Evolutionary conservation across 1,140 invertebrate genomes (phyloP).

Genomic region (Euwallacea fornicatus): DNA sequence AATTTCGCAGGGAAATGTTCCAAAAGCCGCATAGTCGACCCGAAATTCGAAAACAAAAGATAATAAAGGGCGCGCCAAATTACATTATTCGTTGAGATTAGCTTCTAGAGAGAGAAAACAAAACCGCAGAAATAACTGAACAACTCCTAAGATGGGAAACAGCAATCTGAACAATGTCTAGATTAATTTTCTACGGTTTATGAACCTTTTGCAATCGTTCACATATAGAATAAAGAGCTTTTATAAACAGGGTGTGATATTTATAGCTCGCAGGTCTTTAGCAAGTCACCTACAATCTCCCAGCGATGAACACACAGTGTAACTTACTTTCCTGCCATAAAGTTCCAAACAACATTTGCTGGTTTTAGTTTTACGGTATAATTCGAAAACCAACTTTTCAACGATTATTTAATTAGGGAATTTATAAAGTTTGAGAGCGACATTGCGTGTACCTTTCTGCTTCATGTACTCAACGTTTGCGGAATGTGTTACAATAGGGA

Average conservation of each 20-base stretch:
- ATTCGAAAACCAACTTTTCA: slow-evolving; percentile 13
- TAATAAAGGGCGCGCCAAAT: slow-evolving; percentile 20
- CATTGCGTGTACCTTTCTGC: slow-evolving; percentile 16
- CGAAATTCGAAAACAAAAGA: slow-evolving; percentile 19
- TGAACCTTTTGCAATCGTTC: slow-evolving; percentile 7
- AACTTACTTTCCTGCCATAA: neutral
- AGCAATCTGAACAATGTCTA: slow-evolving; percentile 19
- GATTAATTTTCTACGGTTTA: slow-evolving; percentile 20
- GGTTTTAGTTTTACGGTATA: slow-evolving; percentile 16
- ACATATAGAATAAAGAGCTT: slow-evolving; percentile 8
- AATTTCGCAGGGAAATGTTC: neutral
- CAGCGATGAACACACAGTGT: neutral
- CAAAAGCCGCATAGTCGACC: slow-evolving; percentile 7
- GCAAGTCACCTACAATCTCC: neutral
- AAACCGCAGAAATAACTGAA: slow-evolving; percentile 16
- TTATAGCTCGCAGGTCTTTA: neutral
- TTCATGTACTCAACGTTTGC: slow-evolving; percentile 2
- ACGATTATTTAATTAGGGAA: slow-evolving; percentile 19
- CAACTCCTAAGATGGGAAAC: slow-evolving; percentile 5
- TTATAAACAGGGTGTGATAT: neutral
- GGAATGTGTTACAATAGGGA: neutral
- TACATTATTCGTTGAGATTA: slow-evolving; percentile 23
- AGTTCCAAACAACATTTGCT: slow-evolving; percentile 6
- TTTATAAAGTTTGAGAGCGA: slow-evolving; percentile 22
- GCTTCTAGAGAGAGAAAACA: slow-evolving; percentile 12